A percentile compares a stretch with the other conserved stretches of the same genome.
Evolutionary conservation across 2,797 vertebrate species (phyloP).

Genomic region (Gila robusta): DNA sequence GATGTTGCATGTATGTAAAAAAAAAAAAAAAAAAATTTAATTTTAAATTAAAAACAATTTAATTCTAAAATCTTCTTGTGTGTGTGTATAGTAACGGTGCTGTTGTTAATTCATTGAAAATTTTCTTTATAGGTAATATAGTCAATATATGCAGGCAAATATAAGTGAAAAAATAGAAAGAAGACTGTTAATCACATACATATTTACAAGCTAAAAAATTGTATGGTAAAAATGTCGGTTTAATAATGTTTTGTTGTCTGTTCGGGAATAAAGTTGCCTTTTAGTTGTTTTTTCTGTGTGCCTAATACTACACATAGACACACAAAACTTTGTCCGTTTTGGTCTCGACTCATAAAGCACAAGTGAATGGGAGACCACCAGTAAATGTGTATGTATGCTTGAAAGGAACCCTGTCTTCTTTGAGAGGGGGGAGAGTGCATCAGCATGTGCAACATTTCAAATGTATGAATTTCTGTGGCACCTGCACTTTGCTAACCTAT

Average conservation of each 20-base stretch:
- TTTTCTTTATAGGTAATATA: neutral
- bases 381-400: conserved; percentile 58
- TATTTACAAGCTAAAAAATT: neutral
- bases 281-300: neutral
- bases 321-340: conserved; percentile 55
- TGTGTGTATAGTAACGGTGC: neutral
- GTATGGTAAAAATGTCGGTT: neutral
- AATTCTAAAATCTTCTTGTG: neutral
- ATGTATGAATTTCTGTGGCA: neutral
- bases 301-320: conserved; percentile 48
- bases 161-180: neutral
- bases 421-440: conserved; percentile 9
- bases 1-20: neutral
- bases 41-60: neutral
- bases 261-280: neutral
- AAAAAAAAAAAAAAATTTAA: too few relatives aligned
- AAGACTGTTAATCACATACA: neutral
- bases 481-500: neutral
- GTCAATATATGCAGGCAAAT: neutral
- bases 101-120: neutral
- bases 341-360: conserved; percentile 74
- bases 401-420: conserved; percentile 51
- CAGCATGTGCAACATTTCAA: neutral
- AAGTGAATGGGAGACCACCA: conserved; percentile 70
- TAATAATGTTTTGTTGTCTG: neutral